Conservation (phyloP, 2,113 vertebrate species). For the Rhinolophus ferrumequinum region DNA sequence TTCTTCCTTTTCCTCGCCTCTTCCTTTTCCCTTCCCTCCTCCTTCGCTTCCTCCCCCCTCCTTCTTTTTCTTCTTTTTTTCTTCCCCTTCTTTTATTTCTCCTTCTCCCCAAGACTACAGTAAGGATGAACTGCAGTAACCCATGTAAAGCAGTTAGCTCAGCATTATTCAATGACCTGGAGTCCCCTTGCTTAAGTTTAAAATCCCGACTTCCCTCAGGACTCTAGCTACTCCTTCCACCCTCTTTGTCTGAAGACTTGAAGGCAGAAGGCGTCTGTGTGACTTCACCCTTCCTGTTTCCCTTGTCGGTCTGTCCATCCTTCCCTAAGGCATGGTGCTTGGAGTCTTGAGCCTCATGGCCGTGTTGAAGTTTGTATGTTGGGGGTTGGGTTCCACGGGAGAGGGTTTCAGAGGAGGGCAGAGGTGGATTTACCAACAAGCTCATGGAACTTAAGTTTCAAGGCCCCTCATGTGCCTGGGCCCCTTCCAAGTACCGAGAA, state of each 20-base stretch:
- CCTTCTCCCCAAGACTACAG: background rate
- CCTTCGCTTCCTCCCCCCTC: background rate
- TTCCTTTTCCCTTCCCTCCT: too few relatives aligned
- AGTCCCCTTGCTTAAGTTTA: background rate
- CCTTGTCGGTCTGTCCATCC: background rate
- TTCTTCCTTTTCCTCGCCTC: background rate
- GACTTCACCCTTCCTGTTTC: background rate
- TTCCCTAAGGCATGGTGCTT: background rate
- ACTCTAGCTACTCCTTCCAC: background rate
- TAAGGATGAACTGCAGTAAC: background rate
- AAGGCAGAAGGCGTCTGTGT: background rate
- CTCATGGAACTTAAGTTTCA: background rate
- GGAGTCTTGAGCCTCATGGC: background rate
- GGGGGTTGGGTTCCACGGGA: background rate
- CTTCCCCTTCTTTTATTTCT: accelerated
- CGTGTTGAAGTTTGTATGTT: background rate
- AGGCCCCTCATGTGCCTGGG: background rate
- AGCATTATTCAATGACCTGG: background rate
- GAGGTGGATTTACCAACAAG: background rate
- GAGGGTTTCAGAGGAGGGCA: background rate
- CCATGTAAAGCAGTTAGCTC: background rate
- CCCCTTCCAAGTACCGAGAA: background rate
- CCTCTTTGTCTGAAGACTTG: background rate
- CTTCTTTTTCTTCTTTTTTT: background rate
- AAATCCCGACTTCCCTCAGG: background rate